phyloP scores from a whole-genome alignment of 2,797 vertebrate genomes.

The Salmo trutta region DNA sequence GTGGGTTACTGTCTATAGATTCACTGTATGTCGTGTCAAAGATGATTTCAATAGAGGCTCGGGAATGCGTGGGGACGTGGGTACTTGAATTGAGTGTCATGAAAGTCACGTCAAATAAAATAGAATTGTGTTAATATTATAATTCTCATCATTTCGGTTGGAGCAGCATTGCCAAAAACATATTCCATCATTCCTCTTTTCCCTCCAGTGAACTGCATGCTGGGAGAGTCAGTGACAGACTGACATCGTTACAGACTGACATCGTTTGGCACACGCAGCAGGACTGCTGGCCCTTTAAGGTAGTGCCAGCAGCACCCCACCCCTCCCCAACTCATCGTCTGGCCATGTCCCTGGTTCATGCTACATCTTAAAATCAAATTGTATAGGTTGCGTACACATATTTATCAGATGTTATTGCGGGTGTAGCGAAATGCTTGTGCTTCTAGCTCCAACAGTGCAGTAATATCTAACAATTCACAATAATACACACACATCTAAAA shows the following conservation, averaged over 20 bases:
- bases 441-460: no score
- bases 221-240: constrained; percentile 61
- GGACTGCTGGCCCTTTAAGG: constrained; percentile 62
- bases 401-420: no score
- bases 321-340: constrained; percentile 29
- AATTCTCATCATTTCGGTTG: not conserved
- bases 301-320: constrained; percentile 51
- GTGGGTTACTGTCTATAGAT: not conserved
- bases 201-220: constrained; percentile 52
- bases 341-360: constrained; percentile 41
- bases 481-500: no score
- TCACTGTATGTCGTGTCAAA: not conserved
- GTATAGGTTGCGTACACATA: no score
- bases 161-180: not conserved
- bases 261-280: constrained; percentile 65
- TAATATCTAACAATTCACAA: no score
- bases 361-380: not conserved
- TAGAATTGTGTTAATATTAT: not conserved
- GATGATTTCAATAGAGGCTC: not conserved
- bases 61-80: not conserved
- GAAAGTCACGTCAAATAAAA: not conserved
- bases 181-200: constrained; percentile 44
- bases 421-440: no score
- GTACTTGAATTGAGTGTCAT: not conserved
- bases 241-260: constrained; percentile 73